Conservation (phyloP, 2,113 vertebrate genomes). For the Baryphthengus martii region DNA sequence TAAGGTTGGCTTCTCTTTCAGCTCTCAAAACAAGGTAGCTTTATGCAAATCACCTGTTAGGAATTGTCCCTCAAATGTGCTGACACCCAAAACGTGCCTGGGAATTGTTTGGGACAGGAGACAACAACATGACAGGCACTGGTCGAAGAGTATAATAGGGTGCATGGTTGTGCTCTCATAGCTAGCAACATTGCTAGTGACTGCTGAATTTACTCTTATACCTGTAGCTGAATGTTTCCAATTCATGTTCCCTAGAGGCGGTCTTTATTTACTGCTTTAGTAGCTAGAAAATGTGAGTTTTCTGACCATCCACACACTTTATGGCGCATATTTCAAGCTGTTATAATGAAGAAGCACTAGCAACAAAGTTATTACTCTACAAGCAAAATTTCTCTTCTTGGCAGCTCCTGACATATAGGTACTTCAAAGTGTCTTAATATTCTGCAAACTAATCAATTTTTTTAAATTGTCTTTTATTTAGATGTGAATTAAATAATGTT, state of each 20-base stretch:
- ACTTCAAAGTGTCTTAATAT: background rate
- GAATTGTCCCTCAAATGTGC: background rate
- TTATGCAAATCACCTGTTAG: background rate
- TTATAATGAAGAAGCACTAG: conserved; percentile 18
- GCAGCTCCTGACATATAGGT: background rate
- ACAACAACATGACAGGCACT: background rate
- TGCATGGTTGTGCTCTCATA: background rate
- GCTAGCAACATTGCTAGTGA: background rate
- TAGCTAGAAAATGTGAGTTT: conserved; percentile 5
- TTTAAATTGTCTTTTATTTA: conserved; percentile 43
- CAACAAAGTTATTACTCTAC: background rate
- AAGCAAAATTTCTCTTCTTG: background rate
- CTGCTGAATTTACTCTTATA: background rate
- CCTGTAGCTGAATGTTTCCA: background rate
- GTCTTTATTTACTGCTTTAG: conserved; percentile 3
- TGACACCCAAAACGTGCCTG: accelerated
- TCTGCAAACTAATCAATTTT: conserved; percentile 42
- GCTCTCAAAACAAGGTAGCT: background rate
- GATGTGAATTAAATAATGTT: conserved; percentile 43
- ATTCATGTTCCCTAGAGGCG: background rate
- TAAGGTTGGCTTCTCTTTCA: background rate
- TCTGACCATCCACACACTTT: background rate
- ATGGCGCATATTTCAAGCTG: background rate
- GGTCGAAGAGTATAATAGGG: background rate
- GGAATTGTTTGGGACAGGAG: background rate